phyloP scores from a whole-genome alignment of 2,888 invertebrate genomes.

The Drosophila limbata region DNA sequence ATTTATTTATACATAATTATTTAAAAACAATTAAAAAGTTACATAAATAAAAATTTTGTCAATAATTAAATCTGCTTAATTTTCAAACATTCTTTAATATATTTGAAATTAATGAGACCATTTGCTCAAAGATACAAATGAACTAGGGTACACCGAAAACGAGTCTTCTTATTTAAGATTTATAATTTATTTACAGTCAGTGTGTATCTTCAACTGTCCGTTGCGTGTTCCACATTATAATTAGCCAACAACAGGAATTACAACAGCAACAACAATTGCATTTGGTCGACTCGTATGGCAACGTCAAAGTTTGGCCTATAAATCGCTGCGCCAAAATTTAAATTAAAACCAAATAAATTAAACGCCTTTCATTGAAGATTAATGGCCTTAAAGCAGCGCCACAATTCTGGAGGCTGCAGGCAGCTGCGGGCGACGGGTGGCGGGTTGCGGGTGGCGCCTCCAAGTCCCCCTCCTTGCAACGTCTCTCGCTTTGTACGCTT shows the following conservation, averaged over 20 bases:
- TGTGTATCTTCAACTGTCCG: slow-evolving; percentile 53
- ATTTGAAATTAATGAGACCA: too few relatives aligned
- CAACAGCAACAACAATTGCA: slow-evolving; percentile 46
- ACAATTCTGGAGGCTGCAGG: slow-evolving; percentile 32
- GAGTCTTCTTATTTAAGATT: background rate
- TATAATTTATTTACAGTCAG: slow-evolving; percentile 35
- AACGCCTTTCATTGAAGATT: slow-evolving; percentile 82
- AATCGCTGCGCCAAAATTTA: slow-evolving; percentile 79
- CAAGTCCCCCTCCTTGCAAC: slow-evolving; percentile 41
- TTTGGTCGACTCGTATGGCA: slow-evolving; percentile 53
- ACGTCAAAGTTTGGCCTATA: slow-evolving; percentile 77
- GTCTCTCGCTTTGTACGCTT: slow-evolving; percentile 74
- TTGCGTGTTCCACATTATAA: slow-evolving; percentile 72
- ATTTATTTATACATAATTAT: too few relatives aligned
- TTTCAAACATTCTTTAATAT: too few relatives aligned
- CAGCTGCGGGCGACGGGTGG: slow-evolving; percentile 1
- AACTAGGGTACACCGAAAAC: slow-evolving; percentile 11
- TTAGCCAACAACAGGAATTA: slow-evolving; percentile 54
- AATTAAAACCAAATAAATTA: slow-evolving; percentile 82
- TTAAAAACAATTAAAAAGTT: too few relatives aligned
- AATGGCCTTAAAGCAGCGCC: slow-evolving; percentile 74
- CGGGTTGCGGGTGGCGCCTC: slow-evolving; percentile 17
- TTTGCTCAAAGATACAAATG: background rate
- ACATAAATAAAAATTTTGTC: too few relatives aligned
- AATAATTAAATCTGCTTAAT: too few relatives aligned